Percentiles rank a stretch among this genome's conserved stretches.
phyloP scores from a whole-genome alignment of 2,113 vertebrate species.

The Fulmarus glacialis region DNA sequence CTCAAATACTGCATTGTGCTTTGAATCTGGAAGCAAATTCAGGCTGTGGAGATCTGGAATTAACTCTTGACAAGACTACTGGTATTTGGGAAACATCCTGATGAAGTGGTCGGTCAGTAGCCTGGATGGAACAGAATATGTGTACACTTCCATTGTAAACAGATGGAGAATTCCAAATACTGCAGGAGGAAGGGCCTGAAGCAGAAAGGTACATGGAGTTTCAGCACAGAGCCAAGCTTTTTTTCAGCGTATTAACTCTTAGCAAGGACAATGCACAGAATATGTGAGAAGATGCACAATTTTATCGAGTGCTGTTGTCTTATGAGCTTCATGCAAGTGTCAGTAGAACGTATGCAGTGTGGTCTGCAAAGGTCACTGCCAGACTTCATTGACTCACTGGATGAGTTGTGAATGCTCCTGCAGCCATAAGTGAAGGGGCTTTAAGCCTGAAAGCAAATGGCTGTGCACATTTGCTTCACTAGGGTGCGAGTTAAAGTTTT shows the following conservation, averaged over 20 bases:
- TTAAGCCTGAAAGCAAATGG: background rate
- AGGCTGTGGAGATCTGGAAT: background rate
- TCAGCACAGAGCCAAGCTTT: background rate
- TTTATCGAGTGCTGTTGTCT: background rate
- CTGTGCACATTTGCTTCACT: background rate
- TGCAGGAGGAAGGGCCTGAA: background rate
- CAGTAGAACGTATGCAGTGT: background rate
- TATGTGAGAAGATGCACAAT: background rate
- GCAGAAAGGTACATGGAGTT: background rate
- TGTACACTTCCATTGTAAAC: background rate
- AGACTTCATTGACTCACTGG: background rate
- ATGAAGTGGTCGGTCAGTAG: background rate
- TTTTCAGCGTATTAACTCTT: background rate
- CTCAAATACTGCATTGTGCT: background rate
- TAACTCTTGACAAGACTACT: background rate
- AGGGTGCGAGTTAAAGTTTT: background rate
- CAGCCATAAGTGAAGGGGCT: background rate
- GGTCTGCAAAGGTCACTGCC: background rate
- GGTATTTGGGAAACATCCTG: background rate
- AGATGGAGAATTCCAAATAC: slow-evolving; percentile 11
- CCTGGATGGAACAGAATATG: background rate
- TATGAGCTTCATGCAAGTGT: background rate
- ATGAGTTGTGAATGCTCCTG: background rate
- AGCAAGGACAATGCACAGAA: background rate
- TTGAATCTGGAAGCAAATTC: background rate